Evolutionary conservation across 2,888 invertebrate genomes (phyloP).

Genomic region (Philereme vetulata): DNA sequence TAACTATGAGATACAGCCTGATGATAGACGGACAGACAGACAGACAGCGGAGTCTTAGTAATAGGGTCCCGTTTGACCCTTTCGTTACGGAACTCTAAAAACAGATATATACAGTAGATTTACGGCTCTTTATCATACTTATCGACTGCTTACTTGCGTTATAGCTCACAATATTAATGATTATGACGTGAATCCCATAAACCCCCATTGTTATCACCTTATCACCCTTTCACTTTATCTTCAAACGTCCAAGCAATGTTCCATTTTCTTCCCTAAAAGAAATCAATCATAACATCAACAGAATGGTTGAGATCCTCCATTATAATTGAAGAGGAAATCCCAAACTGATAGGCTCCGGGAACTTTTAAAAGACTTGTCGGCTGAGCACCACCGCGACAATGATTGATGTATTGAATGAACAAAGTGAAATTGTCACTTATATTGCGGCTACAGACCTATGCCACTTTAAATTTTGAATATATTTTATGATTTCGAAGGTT

Average conservation of each 20-base stretch:
- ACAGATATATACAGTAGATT: too few species aligned
- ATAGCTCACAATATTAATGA: background rate
- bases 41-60: too few species aligned
- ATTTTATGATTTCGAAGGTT: too few species aligned
- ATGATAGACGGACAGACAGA: too few species aligned
- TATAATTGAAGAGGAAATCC: constrained; percentile 57
- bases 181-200: constrained; percentile 6
- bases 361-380: constrained; percentile 56
- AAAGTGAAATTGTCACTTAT: constrained; percentile 50
- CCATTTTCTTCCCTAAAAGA: constrained; percentile 28
- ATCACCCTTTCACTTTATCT: constrained; percentile 10
- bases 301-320: constrained; percentile 39
- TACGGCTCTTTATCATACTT: too few species aligned
- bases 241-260: constrained; percentile 3
- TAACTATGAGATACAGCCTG: too few species aligned
- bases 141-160: background rate
- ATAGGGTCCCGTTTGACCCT: too few species aligned
- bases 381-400: constrained; percentile 46
- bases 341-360: constrained; percentile 49
- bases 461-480: background rate
- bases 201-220: constrained; percentile 4
- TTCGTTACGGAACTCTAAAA: too few species aligned
- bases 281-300: constrained; percentile 55
- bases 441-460: constrained; percentile 11
- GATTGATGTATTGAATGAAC: constrained; percentile 57